A percentile compares a stretch with the other conserved stretches of the same genome.
phyloP scores from a whole-genome alignment of 2,888 invertebrate genomes.

The Platycnemis pennipes region DNA sequence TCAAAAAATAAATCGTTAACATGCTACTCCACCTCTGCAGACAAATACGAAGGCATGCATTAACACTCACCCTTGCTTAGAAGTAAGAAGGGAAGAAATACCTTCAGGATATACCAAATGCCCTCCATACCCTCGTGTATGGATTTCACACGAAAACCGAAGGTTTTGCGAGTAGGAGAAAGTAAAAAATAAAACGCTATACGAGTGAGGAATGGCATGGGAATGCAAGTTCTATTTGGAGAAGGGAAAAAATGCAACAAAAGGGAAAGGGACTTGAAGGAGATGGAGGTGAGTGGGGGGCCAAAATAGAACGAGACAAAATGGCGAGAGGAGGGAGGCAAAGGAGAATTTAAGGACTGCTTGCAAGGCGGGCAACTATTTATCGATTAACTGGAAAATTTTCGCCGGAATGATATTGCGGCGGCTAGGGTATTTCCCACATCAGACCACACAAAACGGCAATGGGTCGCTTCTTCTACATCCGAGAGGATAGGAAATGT shows the following conservation, averaged over 20 bases:
- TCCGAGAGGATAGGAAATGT: neutral
- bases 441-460: neutral
- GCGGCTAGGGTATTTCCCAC: neutral
- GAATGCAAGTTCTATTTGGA: slow-evolving; percentile 17
- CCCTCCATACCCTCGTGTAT: neutral
- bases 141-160: neutral
- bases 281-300: neutral
- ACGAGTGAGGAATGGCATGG: slow-evolving; percentile 3
- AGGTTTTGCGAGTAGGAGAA: neutral
- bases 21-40: no score
- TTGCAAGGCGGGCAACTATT: slow-evolving; percentile 22
- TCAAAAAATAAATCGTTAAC: no score
- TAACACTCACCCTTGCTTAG: no score
- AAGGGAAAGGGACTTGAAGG: neutral
- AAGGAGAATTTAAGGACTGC: neutral
- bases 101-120: neutral
- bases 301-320: neutral
- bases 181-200: neutral
- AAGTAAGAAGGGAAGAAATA: neutral
- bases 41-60: no score
- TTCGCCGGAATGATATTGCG: neutral
- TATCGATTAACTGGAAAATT: slow-evolving; percentile 33
- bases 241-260: neutral
- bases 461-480: neutral
- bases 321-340: neutral